Conservation (phyloP, 2,113 vertebrate genomes). For the Chionis minor region DNA sequence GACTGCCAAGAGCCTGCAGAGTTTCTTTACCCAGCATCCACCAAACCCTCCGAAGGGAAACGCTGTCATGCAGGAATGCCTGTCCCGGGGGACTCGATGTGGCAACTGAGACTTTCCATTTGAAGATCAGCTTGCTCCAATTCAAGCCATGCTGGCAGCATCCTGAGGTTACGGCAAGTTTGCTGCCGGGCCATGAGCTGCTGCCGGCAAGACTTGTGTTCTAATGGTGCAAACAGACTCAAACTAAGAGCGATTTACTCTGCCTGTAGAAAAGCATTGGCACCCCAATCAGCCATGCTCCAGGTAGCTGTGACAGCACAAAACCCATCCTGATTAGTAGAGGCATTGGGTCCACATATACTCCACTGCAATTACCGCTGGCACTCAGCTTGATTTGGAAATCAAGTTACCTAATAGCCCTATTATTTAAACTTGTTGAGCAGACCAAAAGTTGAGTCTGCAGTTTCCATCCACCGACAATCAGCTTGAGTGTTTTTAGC, state of each 20-base stretch:
- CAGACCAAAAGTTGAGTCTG: not conserved
- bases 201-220: fast-evolving
- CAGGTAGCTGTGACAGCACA: not conserved
- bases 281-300: not conserved
- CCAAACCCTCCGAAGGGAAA: not conserved
- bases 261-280: not conserved
- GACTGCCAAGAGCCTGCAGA: not conserved
- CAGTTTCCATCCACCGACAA: not conserved
- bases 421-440: not conserved
- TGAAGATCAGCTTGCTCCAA: not conserved
- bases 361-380: not conserved
- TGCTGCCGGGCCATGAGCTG: not conserved
- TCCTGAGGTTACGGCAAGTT: not conserved
- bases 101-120: not conserved
- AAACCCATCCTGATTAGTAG: not conserved
- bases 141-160: not conserved
- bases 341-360: not conserved
- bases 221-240: not conserved
- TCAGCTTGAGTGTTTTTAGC: not conserved
- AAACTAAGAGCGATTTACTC: not conserved
- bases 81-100: not conserved
- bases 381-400: not conserved
- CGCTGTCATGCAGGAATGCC: not conserved
- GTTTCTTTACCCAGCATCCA: not conserved
- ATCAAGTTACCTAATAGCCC: not conserved